Base-by-base conservation (phyloP, 1,140 invertebrate species). In the Neoseiulus cucumeris region DNA sequence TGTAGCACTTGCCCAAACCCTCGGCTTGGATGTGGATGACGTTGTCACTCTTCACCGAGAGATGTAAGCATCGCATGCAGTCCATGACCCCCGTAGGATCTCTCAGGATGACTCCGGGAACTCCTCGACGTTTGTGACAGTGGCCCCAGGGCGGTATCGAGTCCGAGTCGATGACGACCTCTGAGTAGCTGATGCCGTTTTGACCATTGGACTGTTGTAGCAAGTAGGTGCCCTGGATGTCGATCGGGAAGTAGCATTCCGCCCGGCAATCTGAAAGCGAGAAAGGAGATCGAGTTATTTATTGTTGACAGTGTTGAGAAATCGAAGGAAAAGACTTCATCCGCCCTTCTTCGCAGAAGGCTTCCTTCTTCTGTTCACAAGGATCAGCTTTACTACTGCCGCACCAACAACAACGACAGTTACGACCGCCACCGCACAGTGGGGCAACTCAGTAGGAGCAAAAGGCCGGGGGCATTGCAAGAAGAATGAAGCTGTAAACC, bases 81-180 rank as follows among this genome's bases (percentile, higher is more conserved):
- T 79, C 75, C 25, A 75, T 76, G 30, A 77, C 77, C 29, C 77
- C 78, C 65, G 78, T 80, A 66, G 80, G 81, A 74, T 83, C 80
- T 68, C 79, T 80, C 30, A 85, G 76, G 42, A 85, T 78, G 66
- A 84, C 81, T 70, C 82, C 83, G 14, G 51, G 33, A 71, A 82
- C 80, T 42, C 79, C 81, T 44, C 81, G 74, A 55, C 80, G 76
- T 67, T 76, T 76, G 70, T 83, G 80, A 68, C 83, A 85, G 66
- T 78, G 78, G 2, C 83, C 83, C 83, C 83, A 85, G 39, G 83
- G 80, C 7, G 82, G 81, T 69, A 84, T 84, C 12, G 82, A 77
- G 68, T 82, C 82, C 64, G 77, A 79, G 28, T 80, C 81, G 64
- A 85, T 82, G 69, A 80, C 83, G 45, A 85, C 76, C 51, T 77